Evolutionary conservation across 2,797 vertebrate species (phyloP), one percentile per base, ranked within the genome.

Genomic region (Scolopax rusticola): DNA sequence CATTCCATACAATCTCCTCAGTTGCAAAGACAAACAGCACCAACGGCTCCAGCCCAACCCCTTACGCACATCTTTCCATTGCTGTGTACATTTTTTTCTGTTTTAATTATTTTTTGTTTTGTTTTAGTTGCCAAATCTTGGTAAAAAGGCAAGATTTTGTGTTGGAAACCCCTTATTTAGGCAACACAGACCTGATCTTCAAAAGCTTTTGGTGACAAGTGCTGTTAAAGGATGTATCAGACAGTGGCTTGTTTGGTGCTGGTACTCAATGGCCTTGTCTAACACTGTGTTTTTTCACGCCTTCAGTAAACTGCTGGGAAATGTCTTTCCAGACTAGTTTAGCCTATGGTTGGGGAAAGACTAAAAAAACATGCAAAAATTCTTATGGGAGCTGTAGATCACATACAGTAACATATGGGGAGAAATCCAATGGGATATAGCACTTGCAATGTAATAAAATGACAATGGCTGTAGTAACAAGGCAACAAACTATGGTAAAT

Each of bases 21-120:
- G 40, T 0, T 84, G 47, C 50, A 77, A 63, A 73, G 48, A 38
- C 15, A 71, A 56, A 65, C 9, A 36, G 17, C 41, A 76, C 12
- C 40, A 48, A 24, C 0, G 0, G 17, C 53, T 68, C 27, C 56
- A 70, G 15, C 19, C 25, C 65, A 70, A 5, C 12, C 33, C 19
- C 8, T 40, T 19, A n/a, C 0, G 1, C 36, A 54, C 21, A 57
- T 41, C 73, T n/a, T 20, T 12, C 57, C 19, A 8, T 8, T 27
- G 51, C 19, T 51, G 23, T 51, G 19, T 47, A 33, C 5, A 25
- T 2, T 27, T 16, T 9, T 24, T 14, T 21, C n/a, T 8, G 8
- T 23, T 40, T 28, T 51, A 28, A 9, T 17, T 36, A 36, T 15
- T 30, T 36, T 19, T 33, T 27, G 9, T 43, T 40, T 47, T 36